Conservation (phyloP, 30 jellyfish, hydroid and myxozoan species). For the Hydractinia symbiolongicarpus region DNA sequence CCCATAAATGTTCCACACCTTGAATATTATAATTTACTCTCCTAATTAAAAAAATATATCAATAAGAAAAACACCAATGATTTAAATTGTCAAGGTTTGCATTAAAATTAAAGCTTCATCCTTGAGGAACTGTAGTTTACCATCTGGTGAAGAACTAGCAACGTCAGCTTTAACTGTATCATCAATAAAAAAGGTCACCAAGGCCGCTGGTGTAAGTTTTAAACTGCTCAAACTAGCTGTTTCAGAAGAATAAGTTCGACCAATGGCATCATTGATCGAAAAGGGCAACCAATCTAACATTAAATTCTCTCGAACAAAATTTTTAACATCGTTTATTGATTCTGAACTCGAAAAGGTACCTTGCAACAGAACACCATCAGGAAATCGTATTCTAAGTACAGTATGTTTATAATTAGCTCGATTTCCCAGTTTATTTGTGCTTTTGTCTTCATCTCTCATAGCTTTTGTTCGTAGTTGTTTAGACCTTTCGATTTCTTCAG, state of each 20-base stretch:
- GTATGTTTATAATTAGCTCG: slow-evolving; percentile 37
- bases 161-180: slow-evolving; percentile 5
- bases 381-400: slow-evolving; percentile 68
- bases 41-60: too few species aligned
- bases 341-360: slow-evolving; percentile 73
- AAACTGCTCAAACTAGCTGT: slow-evolving; percentile 37
- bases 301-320: slow-evolving; percentile 51
- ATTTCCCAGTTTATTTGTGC: neutral
- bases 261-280: slow-evolving; percentile 45
- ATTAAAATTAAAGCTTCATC: slow-evolving; percentile 17
- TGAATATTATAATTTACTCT: too few species aligned
- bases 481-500: slow-evolving; percentile 42
- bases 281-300: slow-evolving; percentile 63
- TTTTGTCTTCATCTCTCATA: slow-evolving; percentile 53
- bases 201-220: slow-evolving; percentile 74
- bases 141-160: slow-evolving; percentile 18
- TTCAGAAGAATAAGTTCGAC: slow-evolving; percentile 27
- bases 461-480: slow-evolving; percentile 62
- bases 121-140: slow-evolving; percentile 15
- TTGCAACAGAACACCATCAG: slow-evolving; percentile 77
- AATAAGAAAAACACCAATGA: neutral
- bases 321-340: slow-evolving; percentile 41
- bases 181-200: slow-evolving; percentile 43
- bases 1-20: too few species aligned
- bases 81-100: neutral